These are phyloP conservation scores for Palythoa caribaeorum DNA, from an alignment of 92 coral and sea anemone genomes.

Conservation along the genomic window DNA sequence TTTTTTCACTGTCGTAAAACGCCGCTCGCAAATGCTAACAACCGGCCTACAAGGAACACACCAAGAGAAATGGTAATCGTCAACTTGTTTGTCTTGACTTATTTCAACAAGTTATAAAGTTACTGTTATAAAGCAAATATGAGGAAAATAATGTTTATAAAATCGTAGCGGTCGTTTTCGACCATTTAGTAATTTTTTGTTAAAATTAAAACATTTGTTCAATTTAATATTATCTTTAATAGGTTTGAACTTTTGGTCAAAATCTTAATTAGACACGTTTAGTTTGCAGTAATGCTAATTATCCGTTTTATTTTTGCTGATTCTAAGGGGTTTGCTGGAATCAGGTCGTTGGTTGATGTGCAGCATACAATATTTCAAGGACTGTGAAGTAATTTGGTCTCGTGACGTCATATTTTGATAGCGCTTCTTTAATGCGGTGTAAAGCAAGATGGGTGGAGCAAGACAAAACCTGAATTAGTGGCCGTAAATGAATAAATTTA, in stretches of 20 bases:
- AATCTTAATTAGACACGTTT: too few relatives aligned
- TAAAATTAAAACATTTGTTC: too few relatives aligned
- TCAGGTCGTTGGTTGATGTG: slow-evolving; percentile 27
- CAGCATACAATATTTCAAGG: not conserved
- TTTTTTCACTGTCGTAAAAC: slow-evolving; percentile 77
- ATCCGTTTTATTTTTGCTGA: not conserved
- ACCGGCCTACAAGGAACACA: slow-evolving; percentile 55
- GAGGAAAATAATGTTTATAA: too few relatives aligned
- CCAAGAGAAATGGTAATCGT: slow-evolving; percentile 54
- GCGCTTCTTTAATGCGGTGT: not conserved
- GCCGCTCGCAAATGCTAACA: slow-evolving; percentile 78
- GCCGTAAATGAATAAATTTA: too few relatives aligned
- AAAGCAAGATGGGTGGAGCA: not conserved
- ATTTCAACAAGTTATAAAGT: not conserved
- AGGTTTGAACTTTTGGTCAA: too few relatives aligned
- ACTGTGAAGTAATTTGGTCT: not conserved
- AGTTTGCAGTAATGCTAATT: not conserved
- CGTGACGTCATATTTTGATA: not conserved
- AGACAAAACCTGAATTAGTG: too few relatives aligned
- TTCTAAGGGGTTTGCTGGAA: slow-evolving; percentile 55
- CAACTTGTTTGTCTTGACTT: not conserved
- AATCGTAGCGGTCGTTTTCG: too few relatives aligned
- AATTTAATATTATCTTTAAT: too few relatives aligned
- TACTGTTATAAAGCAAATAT: too few relatives aligned
- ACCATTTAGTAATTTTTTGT: too few relatives aligned